Evolutionary conservation across 2,888 invertebrate species (phyloP).

Genomic region (Geophilus truncorum): DNA sequence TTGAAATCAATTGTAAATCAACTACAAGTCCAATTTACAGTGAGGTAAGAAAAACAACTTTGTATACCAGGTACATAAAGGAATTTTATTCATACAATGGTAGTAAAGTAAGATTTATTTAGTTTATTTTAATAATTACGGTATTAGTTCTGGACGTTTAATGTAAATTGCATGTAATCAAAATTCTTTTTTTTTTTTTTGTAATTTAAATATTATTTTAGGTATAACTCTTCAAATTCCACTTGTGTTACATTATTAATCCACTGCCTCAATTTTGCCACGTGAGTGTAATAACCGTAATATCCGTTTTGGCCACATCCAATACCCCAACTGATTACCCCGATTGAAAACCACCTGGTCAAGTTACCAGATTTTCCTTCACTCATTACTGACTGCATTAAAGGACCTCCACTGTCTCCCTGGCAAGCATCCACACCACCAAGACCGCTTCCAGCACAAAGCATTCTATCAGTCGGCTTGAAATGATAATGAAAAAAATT

Average conservation of each 20-base stretch:
- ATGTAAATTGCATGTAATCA: too few relatives aligned
- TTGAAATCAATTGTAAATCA: too few relatives aligned
- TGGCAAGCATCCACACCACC: slow-evolving; percentile 5
- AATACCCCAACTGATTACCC: slow-evolving; percentile 18
- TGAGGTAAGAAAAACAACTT: too few relatives aligned
- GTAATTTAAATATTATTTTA: too few relatives aligned
- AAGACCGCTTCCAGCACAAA: not conserved
- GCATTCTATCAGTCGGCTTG: not conserved
- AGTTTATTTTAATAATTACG: too few relatives aligned
- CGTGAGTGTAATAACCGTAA: slow-evolving; percentile 28
- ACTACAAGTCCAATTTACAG: too few relatives aligned
- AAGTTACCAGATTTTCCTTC: not conserved
- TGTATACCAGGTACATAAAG: too few relatives aligned
- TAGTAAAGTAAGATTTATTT: too few relatives aligned
- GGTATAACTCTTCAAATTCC: slow-evolving; percentile 21
- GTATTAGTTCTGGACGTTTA: too few relatives aligned
- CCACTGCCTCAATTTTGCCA: slow-evolving; percentile 20
- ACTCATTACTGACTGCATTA: not conserved
- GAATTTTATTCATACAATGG: too few relatives aligned
- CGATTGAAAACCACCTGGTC: slow-evolving; percentile 3
- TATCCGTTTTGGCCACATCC: slow-evolving; percentile 1
- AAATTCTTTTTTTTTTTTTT: too few relatives aligned
- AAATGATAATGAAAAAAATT: not conserved
- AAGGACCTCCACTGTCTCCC: slow-evolving; percentile 19
- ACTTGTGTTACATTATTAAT: not conserved